Percentiles rank a stretch among this genome's conserved stretches.
phyloP scores from a whole-genome alignment of 2,113 vertebrate species.

The Antechinus stuartii region DNA sequence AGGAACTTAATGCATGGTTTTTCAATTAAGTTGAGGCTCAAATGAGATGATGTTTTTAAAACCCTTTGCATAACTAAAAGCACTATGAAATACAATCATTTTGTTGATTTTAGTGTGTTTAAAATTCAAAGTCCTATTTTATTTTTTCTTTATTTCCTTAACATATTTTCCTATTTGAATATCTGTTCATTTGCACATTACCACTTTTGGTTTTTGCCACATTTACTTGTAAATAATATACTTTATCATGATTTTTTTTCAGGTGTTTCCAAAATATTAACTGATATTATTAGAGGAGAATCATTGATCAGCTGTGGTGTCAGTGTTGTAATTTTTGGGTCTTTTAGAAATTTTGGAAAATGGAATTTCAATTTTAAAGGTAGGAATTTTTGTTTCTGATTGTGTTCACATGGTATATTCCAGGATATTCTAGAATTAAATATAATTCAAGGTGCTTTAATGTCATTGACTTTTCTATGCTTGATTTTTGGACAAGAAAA shows the following conservation, averaged over 20 bases:
- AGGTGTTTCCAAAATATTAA: slow-evolving; percentile 74
- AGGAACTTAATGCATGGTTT: not conserved
- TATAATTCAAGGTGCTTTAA: slow-evolving; percentile 16
- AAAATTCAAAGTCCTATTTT: not conserved
- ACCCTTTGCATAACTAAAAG: not conserved
- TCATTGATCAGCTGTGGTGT: slow-evolving; percentile 65
- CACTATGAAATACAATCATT: not conserved
- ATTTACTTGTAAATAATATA: not conserved
- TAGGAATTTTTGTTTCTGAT: slow-evolving; percentile 40
- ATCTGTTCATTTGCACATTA: slow-evolving; percentile 18
- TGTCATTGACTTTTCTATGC: slow-evolving; percentile 16
- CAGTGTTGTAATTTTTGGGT: slow-evolving; percentile 46
- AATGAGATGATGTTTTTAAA: not conserved
- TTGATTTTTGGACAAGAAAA: slow-evolving; percentile 6
- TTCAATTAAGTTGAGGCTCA: not conserved
- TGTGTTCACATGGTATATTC: slow-evolving; percentile 8
- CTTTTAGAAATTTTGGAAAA: not conserved
- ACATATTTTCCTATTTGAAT: not conserved
- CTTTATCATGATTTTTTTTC: slow-evolving; percentile 20
- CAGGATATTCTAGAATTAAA: slow-evolving; percentile 41
- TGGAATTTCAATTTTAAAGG: not conserved
- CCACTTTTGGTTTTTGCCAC: not conserved
- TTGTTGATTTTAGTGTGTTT: not conserved
- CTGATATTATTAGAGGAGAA: slow-evolving; percentile 73
- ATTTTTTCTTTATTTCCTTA: not conserved